Base-by-base conservation (phyloP, 2,888 invertebrate species). In the Cryptocephalus moraei region DNA sequence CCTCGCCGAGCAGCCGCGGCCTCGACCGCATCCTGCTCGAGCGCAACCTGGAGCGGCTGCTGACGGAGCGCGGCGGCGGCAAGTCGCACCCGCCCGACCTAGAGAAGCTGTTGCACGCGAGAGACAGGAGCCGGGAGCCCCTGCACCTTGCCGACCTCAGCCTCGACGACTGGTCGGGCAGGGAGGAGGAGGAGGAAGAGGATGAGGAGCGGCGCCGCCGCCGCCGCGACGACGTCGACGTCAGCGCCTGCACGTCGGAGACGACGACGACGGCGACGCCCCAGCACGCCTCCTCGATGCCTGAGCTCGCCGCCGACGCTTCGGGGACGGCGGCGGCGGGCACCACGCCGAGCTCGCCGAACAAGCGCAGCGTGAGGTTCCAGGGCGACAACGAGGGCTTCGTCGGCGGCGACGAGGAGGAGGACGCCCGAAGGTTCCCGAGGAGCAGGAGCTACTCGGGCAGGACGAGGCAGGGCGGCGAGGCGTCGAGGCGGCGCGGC, bases 11-110 rank as follows among this genome's bases (percentile, higher is more conserved):
- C n/a, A 63, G 70, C 62, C 73, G 66, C 62, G 75, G 84, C 56
- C 63, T 86, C 60, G 82, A 86, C 63, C 74, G 85, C 62, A 80
- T 82, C 1, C 72, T 82, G 43, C 73, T 82, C 8, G 84, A 84
- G 61, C 74, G 82, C 57, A 84, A 83, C 63, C 73, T 84, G 51
- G 83, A 81, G 56, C 75, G 82, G 51, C 62, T 79, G 22, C 66
- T 79, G 31, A 73, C 75, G 6, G 80, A 80, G 53, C 66, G 73
- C 47, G 50, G 54, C 39, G 66, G 61, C 39, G 58, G 56, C 39
- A 57, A 61, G 53, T 60, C 58, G 11, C 64, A 65, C 50, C 60
- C 66, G 38, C 67, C 67, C 0, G 73, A 73, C 51, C 61, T 72
- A 42, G 73, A 72, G 56, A 74, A 75, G 56, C 62, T 78, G 40